phyloP scores from a whole-genome alignment of 2,888 invertebrate genomes.

The Cryptocheilus praepositus region DNA sequence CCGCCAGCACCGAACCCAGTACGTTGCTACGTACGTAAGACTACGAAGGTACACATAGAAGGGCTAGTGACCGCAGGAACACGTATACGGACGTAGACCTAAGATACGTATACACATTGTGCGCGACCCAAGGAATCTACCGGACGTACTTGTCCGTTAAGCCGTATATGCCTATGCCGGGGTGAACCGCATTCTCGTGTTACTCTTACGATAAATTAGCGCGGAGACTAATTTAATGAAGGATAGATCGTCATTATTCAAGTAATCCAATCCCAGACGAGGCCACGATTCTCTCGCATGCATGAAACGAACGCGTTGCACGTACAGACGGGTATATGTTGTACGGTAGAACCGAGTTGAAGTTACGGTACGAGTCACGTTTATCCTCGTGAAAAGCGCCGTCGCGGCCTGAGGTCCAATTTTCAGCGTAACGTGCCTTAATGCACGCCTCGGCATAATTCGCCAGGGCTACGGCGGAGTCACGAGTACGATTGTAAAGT shows the following conservation, averaged over 20 bases:
- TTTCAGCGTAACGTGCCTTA: constrained; percentile 30
- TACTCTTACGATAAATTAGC: constrained; percentile 51
- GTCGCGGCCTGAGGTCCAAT: constrained; percentile 20
- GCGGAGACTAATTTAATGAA: constrained; percentile 56
- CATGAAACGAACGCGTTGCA: constrained; percentile 14
- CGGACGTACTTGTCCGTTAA: constrained; percentile 37
- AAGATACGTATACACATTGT: neutral
- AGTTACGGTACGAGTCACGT: constrained; percentile 26
- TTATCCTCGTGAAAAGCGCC: constrained; percentile 36
- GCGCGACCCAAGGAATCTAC: constrained; percentile 26
- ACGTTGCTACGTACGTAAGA: constrained; percentile 6
- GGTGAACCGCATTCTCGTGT: constrained; percentile 41
- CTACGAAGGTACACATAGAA: neutral
- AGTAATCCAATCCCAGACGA: constrained; percentile 50
- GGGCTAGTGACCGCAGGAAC: neutral
- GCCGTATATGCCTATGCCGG: constrained; percentile 23
- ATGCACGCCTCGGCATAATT: constrained; percentile 25
- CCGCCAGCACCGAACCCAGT: constrained; percentile 14
- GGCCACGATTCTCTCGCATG: constrained; percentile 29
- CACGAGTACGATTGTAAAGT: constrained; percentile 3
- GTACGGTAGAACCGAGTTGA: constrained; percentile 23
- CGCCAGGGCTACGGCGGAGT: neutral
- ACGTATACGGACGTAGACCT: neutral
- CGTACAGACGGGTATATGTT: neutral
- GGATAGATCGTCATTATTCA: constrained; percentile 50